Base-by-base conservation (phyloP, 2,888 invertebrate genomes). In the Parnassius smintheus region DNA sequence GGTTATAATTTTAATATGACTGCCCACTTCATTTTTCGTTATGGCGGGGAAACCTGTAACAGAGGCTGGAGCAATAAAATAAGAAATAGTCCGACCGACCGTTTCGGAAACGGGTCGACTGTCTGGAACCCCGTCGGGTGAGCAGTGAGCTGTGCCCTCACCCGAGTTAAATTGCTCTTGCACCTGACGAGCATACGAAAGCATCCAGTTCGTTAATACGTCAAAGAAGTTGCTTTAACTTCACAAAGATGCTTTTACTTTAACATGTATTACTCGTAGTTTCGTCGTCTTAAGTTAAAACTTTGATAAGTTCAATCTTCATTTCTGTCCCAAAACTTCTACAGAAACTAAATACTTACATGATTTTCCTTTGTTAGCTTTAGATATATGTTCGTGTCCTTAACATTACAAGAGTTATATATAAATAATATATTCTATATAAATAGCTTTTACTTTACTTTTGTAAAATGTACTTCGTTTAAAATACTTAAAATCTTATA, bases 181-280 rank as follows among this genome's bases (percentile, higher is more conserved):
- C 84, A 86, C 85, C 86, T 86, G 88, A 83, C 83, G 70, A 74
- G 83, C 77, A 75, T 81, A 78, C 77, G 70, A 70, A 72, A 72
- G 66, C 64, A 62, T 57, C 66, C 65, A 66, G 62, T 65, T 68
- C 61, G 44, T 66, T 60, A 60, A 60, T 59, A 61, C 54, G 59
- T 52, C 46, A 61, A 52, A 58, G 60, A 46, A 42, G 49, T 44
- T 53, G 48, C 25, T 62, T 53, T 56, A 53, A 35, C 35, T 35
- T 35, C 7, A 35, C 35, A 35, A 35, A 60, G 49, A 48, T 62
- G 57, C 52, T 22, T 53, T 25, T 62, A 62, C 52, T 22, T 53
- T 25, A 57, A 45, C 50, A 56, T 22, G 55, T 55, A 54, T 49
- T 49, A 49, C 13, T 49, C 49, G 49, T 35, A 35, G 46, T 58